Conservation (phyloP, 2,113 vertebrate genomes). For the Zapus hudsonius region DNA sequence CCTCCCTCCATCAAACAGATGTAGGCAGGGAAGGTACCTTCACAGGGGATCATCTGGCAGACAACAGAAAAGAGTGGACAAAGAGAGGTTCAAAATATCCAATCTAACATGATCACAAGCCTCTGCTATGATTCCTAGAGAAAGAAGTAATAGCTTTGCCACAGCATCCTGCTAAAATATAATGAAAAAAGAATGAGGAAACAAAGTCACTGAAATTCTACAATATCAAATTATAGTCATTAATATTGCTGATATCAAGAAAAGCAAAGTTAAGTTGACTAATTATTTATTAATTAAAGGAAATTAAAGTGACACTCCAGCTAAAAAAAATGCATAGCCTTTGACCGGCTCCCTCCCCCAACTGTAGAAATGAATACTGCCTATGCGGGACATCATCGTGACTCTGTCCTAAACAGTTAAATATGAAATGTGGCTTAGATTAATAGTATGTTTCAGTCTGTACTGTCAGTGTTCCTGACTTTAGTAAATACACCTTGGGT, state of each 20-base stretch:
- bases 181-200: not conserved
- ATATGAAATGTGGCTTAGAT: not conserved
- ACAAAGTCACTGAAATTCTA: not conserved
- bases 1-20: not conserved
- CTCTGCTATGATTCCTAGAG: not conserved
- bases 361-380: not conserved
- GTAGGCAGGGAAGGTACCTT: not conserved
- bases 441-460: too few relatives aligned
- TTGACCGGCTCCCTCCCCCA: not conserved
- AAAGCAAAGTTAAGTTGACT: not conserved
- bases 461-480: not conserved
- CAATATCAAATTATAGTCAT: too few relatives aligned
- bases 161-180: too few relatives aligned
- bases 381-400: not conserved
- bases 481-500: not conserved
- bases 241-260: not conserved
- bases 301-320: too few relatives aligned
- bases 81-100: not conserved
- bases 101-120: too few relatives aligned
- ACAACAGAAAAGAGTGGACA: not conserved
- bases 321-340: not conserved
- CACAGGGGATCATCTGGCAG: not conserved
- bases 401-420: not conserved
- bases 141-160: accelerated
- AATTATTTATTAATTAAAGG: not conserved